phyloP scores from a whole-genome alignment of 2,888 invertebrate genomes.

The Chorisops tibialis region DNA sequence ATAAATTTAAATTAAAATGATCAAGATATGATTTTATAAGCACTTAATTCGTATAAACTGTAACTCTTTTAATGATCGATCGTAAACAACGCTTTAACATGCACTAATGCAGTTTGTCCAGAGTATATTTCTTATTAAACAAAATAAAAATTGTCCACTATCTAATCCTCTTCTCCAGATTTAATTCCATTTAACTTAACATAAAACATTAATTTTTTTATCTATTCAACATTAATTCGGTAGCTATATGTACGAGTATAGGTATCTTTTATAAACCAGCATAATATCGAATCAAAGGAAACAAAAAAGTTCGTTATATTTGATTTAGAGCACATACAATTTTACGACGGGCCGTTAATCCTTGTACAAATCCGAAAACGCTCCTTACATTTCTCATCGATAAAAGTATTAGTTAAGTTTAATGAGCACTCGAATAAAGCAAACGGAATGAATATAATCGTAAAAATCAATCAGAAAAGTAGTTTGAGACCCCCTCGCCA shows the following conservation, averaged over 20 bases:
- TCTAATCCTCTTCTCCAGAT: neutral
- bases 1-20: no score
- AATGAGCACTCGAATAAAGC: conserved; percentile 27
- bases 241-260: conserved; percentile 5
- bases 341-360: conserved; percentile 14
- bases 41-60: no score
- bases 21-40: no score
- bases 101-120: no score
- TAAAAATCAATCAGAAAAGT: conserved; percentile 30
- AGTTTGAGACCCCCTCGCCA: neutral
- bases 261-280: conserved; percentile 22
- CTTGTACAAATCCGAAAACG: conserved; percentile 7
- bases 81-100: no score
- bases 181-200: conserved; percentile 19
- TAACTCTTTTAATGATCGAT: no score
- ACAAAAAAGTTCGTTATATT: conserved; percentile 22
- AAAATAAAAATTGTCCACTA: conserved; percentile 16
- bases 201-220: conserved; percentile 1
- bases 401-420: conserved; percentile 28
- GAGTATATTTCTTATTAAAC: no score
- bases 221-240: conserved; percentile 16
- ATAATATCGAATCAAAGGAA: neutral
- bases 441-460: conserved; percentile 26
- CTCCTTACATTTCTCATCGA: conserved; percentile 1
- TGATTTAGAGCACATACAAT: conserved; percentile 19